phyloP scores from a whole-genome alignment of 2,888 invertebrate species.

The Drosophila gaucha region DNA sequence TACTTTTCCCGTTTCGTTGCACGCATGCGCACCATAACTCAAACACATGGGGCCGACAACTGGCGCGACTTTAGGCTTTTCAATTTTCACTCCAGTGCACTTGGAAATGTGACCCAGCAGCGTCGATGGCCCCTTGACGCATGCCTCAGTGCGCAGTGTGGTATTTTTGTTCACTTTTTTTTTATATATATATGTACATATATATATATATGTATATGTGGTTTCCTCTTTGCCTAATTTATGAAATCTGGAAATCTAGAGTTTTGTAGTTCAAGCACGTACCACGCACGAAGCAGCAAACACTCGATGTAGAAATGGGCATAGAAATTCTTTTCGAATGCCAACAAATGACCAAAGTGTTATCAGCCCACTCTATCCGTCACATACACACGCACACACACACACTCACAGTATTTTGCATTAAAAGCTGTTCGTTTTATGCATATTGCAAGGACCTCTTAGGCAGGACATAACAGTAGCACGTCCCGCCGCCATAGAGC shows the following conservation, averaged over 20 bases:
- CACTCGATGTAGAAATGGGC: conserved; percentile 63
- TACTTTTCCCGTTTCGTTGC: conserved; percentile 41
- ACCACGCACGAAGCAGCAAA: conserved; percentile 59
- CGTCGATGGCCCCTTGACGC: conserved; percentile 38
- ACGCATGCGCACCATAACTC: conserved; percentile 77
- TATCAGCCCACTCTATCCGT: conserved; percentile 33
- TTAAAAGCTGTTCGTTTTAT: conserved; percentile 22
- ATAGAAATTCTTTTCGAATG: conserved; percentile 54
- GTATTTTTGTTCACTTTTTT: background rate
- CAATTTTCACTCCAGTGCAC: conserved; percentile 57
- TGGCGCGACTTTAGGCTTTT: conserved; percentile 34
- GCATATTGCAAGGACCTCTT: conserved; percentile 32
- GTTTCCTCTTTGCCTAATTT: conserved; percentile 63
- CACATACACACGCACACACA: conserved; percentile 14
- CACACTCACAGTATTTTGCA: background rate
- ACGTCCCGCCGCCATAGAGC: conserved; percentile 65
- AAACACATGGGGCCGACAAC: conserved; percentile 56
- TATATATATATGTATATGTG: no score
- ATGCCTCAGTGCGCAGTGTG: conserved; percentile 35
- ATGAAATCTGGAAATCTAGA: conserved; percentile 63
- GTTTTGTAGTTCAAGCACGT: conserved; percentile 76
- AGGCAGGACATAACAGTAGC: conserved; percentile 50
- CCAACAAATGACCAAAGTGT: conserved; percentile 52
- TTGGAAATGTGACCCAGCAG: conserved; percentile 54
- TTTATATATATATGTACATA: no score